Base-by-base conservation (phyloP, 2,888 invertebrate species). In the Callyntrura guangdongensis region DNA sequence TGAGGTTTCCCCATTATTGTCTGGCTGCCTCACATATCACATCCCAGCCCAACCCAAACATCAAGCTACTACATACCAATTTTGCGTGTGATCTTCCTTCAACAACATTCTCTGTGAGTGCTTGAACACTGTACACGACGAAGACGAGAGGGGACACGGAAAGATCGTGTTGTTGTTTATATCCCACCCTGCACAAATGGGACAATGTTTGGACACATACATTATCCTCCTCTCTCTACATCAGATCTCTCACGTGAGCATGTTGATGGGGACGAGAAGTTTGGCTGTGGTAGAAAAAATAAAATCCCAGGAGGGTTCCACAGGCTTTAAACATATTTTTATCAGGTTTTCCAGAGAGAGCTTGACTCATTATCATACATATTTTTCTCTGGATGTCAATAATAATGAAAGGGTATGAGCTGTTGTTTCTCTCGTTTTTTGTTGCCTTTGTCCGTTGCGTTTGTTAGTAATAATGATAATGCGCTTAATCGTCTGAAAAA, bases 401-500 rank as follows among this genome's bases (percentile, higher is more conserved):
- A 85, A 47, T 86, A 86, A 86, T 86, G 86, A 86, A 86, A 61
- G 74, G 86, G 86, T 86, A 85, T n/a, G 59, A 74, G 86, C 61
- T 45, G 84, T 56, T 49, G 84, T 59, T 20, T 61, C 61, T 61
- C 64, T 36, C 36, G 6, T 36, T 36, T 36, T 64, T 82, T 74
- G 86, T 74, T 86, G 27, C 17, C 36, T 53, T 49, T 49, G 74
- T 36, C 86, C 74, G 74, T 36, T 36, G 36, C 36, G 36, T 82
- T 86, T 72, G 56, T 86, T 86, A 36, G 36, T 36, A 74, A 86
- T 86, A 86, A 74, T 86, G 45, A 74, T 86, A 86, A 86, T 86
- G 86, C 74, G 86, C 86, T 86, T 74, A 86, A 86, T 86, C 86
- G 86, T 86, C 86, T 86, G 86, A 74, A 86, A 86, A 74, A 59